A percentile compares a stretch with the other conserved stretches of the same genome.
Evolutionary conservation across 1,140 invertebrate genomes (phyloP).

Genomic region (Saccostrea glomerata): DNA sequence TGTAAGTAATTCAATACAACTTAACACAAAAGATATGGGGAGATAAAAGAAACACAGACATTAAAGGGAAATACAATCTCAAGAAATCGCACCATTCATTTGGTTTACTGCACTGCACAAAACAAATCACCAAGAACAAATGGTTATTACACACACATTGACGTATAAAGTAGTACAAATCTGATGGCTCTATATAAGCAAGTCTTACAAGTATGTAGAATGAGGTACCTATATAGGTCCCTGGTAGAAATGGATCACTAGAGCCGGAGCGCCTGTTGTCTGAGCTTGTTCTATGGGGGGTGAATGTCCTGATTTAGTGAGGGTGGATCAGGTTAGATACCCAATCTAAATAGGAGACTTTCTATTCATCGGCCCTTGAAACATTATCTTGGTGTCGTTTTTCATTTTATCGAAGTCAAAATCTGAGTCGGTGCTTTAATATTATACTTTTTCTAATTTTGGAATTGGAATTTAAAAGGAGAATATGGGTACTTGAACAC

Average conservation of each 20-base stretch:
- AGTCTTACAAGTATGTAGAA: too few relatives aligned
- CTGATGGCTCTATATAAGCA: too few relatives aligned
- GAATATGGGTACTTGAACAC: background rate
- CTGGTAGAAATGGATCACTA: too few relatives aligned
- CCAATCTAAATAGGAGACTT: background rate
- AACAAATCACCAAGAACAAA: background rate
- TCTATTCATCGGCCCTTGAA: background rate
- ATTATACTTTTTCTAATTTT: background rate
- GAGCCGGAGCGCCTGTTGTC: background rate
- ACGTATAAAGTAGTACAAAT: background rate
- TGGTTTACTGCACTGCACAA: background rate
- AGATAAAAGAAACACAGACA: background rate
- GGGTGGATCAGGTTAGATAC: background rate
- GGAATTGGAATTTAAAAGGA: background rate
- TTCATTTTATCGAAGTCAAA: background rate
- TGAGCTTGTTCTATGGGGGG: background rate
- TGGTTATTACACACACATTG: background rate
- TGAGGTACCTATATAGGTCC: too few relatives aligned
- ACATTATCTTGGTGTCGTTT: background rate
- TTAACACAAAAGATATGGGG: background rate
- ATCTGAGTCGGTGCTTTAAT: constrained; percentile 9
- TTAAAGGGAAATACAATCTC: background rate
- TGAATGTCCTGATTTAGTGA: background rate
- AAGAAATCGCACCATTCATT: background rate
- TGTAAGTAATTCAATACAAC: background rate